phyloP scores from a whole-genome alignment of 2,888 invertebrate genomes.

The Rhodophaea formosa region DNA sequence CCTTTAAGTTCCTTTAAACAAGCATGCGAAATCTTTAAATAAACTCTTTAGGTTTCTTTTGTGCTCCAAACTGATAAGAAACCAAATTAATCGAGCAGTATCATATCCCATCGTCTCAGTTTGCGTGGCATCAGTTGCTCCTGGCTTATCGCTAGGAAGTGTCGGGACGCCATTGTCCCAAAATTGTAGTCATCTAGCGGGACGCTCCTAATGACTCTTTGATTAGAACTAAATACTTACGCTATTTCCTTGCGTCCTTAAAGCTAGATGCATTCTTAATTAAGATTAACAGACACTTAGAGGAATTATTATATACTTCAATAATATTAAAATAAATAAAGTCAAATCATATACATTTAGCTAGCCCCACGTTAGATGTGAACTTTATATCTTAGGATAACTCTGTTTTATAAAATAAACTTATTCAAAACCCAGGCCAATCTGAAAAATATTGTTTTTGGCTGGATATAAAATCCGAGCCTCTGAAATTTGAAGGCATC shows the following conservation, averaged over 20 bases:
- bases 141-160: conserved; percentile 52
- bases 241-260: background rate
- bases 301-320: background rate
- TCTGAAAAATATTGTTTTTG: too few relatives aligned
- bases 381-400: too few relatives aligned
- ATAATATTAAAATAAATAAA: background rate
- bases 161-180: conserved; percentile 54
- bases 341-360: too few relatives aligned
- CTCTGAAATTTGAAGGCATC: too few relatives aligned
- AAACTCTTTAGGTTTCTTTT: background rate
- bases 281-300: too few relatives aligned
- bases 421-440: too few relatives aligned
- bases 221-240: conserved; percentile 52
- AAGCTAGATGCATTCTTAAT: conserved; percentile 28
- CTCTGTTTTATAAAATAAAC: too few relatives aligned
- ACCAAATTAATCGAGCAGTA: conserved; percentile 17
- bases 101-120: conserved; percentile 27
- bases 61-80: background rate
- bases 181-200: conserved; percentile 63
- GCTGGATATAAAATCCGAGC: too few relatives aligned
- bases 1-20: too few relatives aligned
- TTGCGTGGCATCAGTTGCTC: conserved; percentile 22
- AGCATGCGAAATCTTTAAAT: too few relatives aligned
- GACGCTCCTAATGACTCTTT: conserved; percentile 62
- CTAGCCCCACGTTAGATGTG: too few relatives aligned